Percentiles rank a stretch among this genome's conserved stretches.
Evolutionary conservation across 2,113 vertebrate species (phyloP).

Genomic region (Oreochromis spilurus): DNA sequence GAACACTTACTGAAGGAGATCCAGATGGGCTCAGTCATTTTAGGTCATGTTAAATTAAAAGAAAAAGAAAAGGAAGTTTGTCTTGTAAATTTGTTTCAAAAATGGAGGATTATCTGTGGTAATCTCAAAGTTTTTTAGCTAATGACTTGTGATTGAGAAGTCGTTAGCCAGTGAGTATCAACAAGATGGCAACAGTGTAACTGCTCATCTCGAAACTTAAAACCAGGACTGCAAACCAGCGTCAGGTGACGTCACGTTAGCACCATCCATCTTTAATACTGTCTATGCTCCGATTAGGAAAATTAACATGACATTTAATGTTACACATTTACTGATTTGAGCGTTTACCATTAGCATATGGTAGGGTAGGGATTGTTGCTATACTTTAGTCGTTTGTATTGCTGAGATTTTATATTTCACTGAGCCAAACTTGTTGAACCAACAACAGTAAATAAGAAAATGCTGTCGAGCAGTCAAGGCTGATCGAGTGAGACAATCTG

Average conservation of each 20-base stretch:
- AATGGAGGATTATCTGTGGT: background rate
- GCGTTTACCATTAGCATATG: background rate
- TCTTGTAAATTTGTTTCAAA: background rate
- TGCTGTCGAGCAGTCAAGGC: constrained; percentile 20
- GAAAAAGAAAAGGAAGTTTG: background rate
- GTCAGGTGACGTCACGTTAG: background rate
- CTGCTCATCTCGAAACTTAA: background rate
- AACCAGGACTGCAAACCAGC: background rate
- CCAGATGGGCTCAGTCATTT: background rate
- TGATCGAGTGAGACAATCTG: constrained; percentile 47
- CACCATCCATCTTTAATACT: background rate
- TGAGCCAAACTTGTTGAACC: background rate
- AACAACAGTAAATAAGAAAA: constrained; percentile 26
- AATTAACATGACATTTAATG: background rate
- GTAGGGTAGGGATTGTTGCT: background rate
- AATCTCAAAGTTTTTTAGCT: background rate
- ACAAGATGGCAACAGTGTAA: background rate
- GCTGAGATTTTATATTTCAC: background rate
- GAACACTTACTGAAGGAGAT: background rate
- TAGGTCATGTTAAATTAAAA: background rate
- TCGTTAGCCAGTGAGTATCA: background rate
- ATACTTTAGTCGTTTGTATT: background rate
- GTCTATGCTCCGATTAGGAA: background rate
- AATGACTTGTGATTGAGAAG: background rate
- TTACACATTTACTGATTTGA: background rate